Evolutionary conservation across 1,140 invertebrate species (phyloP).

Genomic region (Harpegnathos saltator): DNA sequence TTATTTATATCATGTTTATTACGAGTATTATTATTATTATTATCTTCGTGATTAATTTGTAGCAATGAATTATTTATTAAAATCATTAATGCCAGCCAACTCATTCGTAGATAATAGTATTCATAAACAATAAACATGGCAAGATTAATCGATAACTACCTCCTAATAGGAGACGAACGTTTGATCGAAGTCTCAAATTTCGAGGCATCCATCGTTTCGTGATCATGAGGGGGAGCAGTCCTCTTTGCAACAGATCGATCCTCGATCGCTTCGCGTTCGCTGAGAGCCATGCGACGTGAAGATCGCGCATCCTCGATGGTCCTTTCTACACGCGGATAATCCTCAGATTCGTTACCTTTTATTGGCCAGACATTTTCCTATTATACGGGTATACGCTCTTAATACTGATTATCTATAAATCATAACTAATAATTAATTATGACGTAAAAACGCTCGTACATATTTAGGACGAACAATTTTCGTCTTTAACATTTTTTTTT

Average conservation of each 20-base stretch:
- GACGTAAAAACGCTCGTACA: background rate
- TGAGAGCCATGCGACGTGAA: constrained; percentile 36
- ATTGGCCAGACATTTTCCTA: constrained; percentile 73
- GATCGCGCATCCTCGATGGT: constrained; percentile 1
- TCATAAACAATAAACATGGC: too few species aligned
- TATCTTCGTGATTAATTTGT: too few species aligned
- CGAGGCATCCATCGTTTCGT: constrained; percentile 70
- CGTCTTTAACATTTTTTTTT: background rate
- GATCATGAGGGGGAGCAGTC: background rate
- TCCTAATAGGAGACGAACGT: constrained; percentile 65
- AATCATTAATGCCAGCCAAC: background rate
- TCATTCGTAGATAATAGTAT: background rate
- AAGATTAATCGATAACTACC: constrained; percentile 54
- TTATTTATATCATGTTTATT: background rate
- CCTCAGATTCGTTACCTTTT: constrained; percentile 37
- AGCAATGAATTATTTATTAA: background rate
- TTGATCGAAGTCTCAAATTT: constrained; percentile 24
- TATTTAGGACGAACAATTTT: too few species aligned
- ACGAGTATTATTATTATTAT: background rate
- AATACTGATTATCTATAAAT: background rate
- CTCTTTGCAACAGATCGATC: constrained; percentile 14
- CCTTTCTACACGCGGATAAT: constrained; percentile 43
- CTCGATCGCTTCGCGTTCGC: constrained; percentile 62
- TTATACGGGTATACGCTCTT: constrained; percentile 21
- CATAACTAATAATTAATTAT: background rate